Evolutionary conservation across 2,797 vertebrate genomes (phyloP).

Genomic region (Pyrocephalus nanus): DNA sequence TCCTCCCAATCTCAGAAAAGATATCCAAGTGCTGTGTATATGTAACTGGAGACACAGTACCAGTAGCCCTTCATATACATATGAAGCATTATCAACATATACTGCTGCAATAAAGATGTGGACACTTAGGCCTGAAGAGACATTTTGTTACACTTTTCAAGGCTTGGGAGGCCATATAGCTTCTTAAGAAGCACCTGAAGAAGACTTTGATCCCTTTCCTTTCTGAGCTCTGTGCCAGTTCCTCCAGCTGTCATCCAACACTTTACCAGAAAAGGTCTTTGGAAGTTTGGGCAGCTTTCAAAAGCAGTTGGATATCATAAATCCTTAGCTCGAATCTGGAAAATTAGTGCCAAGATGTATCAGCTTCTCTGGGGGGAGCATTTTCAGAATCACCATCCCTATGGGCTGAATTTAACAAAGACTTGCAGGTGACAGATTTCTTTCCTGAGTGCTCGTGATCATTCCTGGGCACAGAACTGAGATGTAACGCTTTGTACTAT

Average conservation of each 20-base stretch:
- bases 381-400: neutral
- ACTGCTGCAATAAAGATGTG: neutral
- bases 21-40: neutral
- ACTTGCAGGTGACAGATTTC: neutral
- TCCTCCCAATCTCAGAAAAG: neutral
- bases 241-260: neutral
- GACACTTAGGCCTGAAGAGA: neutral
- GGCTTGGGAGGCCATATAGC: neutral
- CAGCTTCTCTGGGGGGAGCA: neutral
- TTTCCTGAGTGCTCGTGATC: neutral
- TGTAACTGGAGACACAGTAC: neutral
- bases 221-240: neutral
- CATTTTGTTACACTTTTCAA: neutral
- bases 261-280: neutral
- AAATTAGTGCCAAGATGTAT: neutral
- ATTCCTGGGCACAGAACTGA: neutral
- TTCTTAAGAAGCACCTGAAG: neutral
- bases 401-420: neutral
- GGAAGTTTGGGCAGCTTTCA: neutral
- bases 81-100: accelerated
- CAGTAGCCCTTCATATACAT: neutral
- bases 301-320: neutral
- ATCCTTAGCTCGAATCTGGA: neutral
- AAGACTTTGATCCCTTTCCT: neutral
- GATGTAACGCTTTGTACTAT: neutral